phyloP scores from a whole-genome alignment of 2,797 vertebrate species.

The Aeoliscus strigatus region DNA sequence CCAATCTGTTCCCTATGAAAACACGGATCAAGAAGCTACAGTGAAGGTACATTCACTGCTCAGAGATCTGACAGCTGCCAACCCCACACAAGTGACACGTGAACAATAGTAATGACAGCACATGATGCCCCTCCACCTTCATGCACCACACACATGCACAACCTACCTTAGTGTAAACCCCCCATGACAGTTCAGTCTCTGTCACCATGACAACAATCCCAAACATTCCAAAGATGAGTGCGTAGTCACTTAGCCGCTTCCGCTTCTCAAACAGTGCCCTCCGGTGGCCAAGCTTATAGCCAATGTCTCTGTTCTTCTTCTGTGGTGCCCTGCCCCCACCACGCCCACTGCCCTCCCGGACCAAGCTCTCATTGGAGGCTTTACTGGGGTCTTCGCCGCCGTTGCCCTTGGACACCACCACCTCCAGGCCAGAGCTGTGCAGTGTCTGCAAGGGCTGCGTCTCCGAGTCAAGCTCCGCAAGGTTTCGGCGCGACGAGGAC shows the following conservation, averaged over 20 bases:
- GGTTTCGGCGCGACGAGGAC: constrained; percentile 75
- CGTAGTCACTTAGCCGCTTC: constrained; percentile 92
- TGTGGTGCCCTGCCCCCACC: constrained; percentile 52
- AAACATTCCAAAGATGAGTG: constrained; percentile 95
- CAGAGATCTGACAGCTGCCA: constrained; percentile 57
- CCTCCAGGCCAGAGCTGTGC: constrained; percentile 81
- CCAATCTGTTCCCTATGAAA: constrained; percentile 7
- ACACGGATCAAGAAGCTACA: constrained; percentile 6
- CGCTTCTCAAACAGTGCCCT: constrained; percentile 91
- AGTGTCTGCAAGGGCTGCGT: constrained; percentile 79
- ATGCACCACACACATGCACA: constrained; percentile 26
- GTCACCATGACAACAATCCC: constrained; percentile 97
- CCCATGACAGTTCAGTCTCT: constrained; percentile 94
- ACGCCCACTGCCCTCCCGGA: constrained; percentile 58
- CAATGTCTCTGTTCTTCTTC: constrained; percentile 81
- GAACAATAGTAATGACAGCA: constrained; percentile 54
- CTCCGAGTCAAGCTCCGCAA: constrained; percentile 80
- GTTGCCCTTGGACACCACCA: constrained; percentile 82
- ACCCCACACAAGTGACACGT: constrained; percentile 85
- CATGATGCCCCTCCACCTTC: constrained; percentile 39
- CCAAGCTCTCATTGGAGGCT: constrained; percentile 69
- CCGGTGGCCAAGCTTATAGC: constrained; percentile 89
- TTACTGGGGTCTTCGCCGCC: constrained; percentile 76
- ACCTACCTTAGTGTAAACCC: constrained; percentile 91
- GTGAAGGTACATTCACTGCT: too few species aligned